These are phyloP conservation scores for Dorcus parallelipipedus DNA, from an alignment of 2,888 invertebrate species.

Conservation along the genomic window DNA sequence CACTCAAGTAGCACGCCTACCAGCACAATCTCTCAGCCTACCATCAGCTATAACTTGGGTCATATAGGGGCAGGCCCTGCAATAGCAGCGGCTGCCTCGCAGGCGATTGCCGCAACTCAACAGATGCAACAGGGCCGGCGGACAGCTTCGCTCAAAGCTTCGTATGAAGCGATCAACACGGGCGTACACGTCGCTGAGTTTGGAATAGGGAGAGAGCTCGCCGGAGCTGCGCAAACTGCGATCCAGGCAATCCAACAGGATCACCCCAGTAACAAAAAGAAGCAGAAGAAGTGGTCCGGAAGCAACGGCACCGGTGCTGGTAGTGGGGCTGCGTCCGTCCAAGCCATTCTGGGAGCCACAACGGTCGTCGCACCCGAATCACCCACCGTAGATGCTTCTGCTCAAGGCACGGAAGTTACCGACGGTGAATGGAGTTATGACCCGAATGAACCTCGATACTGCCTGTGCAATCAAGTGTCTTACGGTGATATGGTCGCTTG, in stretches of 20 bases:
- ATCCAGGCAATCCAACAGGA: slow-evolving; percentile 63
- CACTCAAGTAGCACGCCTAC: slow-evolving; percentile 22
- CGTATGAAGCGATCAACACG: slow-evolving; percentile 84
- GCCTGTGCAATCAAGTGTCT: slow-evolving; percentile 94
- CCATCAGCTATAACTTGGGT: slow-evolving; percentile 66
- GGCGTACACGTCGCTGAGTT: slow-evolving; percentile 60
- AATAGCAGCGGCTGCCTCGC: slow-evolving; percentile 91
- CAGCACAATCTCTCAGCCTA: slow-evolving; percentile 43
- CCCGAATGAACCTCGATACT: slow-evolving; percentile 94
- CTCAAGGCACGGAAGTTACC: slow-evolving; percentile 49
- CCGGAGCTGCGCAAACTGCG: slow-evolving; percentile 70
- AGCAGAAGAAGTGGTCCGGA: slow-evolving; percentile 54
- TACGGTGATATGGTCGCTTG: slow-evolving; percentile 99
- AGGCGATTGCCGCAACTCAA: slow-evolving; percentile 94
- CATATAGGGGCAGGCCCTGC: slow-evolving; percentile 86
- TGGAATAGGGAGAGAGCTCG: slow-evolving; percentile 67
- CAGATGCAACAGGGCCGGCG: slow-evolving; percentile 94
- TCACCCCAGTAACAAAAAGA: slow-evolving; percentile 61
- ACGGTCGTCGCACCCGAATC: slow-evolving; percentile 32
- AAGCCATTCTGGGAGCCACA: slow-evolving; percentile 6
- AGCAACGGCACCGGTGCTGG: slow-evolving; percentile 10
- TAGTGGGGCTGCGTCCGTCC: slow-evolving; percentile 4
- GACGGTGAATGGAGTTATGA: slow-evolving; percentile 90
- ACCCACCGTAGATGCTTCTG: slow-evolving; percentile 21
- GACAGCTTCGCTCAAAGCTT: slow-evolving; percentile 91